phyloP scores from a whole-genome alignment of 2,797 vertebrate genomes.

The Mionectes olivaceus region DNA sequence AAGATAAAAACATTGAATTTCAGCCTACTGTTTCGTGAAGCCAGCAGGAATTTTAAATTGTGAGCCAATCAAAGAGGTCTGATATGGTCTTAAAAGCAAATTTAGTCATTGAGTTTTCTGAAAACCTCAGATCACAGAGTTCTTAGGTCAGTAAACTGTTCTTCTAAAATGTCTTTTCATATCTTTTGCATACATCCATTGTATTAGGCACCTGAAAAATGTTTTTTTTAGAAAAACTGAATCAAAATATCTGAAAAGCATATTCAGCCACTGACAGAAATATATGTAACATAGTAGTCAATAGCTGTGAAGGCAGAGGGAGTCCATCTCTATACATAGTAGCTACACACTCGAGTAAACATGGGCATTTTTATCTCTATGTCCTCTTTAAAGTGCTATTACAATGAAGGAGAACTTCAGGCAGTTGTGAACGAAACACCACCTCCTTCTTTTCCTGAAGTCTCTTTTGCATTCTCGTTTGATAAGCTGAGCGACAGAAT shows the following conservation, averaged over 20 bases:
- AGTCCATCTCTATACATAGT: not conserved
- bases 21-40: not conserved
- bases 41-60: not conserved
- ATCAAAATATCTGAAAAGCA: not conserved
- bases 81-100: not conserved
- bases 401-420: not conserved
- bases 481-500: not conserved
- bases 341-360: not conserved
- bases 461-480: not conserved
- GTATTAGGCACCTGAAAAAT: not conserved
- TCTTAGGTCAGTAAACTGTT: not conserved
- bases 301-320: not conserved
- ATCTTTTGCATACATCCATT: not conserved
- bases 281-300: not conserved
- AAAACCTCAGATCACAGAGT: not conserved
- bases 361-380: not conserved
- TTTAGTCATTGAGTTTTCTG: not conserved
- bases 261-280: not conserved
- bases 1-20: not conserved
- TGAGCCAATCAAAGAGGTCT: not conserved
- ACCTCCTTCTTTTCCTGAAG: not conserved
- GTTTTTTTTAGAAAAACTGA: not conserved
- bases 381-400: not conserved
- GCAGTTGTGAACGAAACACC: not conserved
- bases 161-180: not conserved